Conservation (phyloP, 2,797 vertebrate genomes). For the Artibeus jamaicensis region DNA sequence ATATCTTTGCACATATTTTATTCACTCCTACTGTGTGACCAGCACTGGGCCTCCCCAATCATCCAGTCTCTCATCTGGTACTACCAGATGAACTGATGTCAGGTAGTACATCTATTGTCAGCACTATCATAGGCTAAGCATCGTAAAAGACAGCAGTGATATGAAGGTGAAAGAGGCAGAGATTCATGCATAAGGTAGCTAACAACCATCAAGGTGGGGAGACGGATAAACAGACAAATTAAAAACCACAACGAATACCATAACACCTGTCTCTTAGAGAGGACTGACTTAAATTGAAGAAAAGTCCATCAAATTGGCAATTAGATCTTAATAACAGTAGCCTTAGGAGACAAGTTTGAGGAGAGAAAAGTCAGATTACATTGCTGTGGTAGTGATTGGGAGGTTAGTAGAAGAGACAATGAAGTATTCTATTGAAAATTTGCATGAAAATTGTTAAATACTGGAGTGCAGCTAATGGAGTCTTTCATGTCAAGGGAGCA, state of each 20-base stretch:
- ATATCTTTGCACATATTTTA: not conserved
- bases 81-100: not conserved
- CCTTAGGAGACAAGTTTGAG: not conserved
- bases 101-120: not conserved
- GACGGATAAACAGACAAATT: not conserved
- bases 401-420: not conserved
- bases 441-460: constrained; percentile 27
- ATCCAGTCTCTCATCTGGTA: not conserved
- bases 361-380: not conserved
- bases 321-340: not conserved
- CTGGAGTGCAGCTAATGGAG: not conserved
- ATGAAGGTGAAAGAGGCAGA: not conserved
- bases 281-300: not conserved
- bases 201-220: not conserved
- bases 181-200: not conserved
- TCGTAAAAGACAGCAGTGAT: not conserved
- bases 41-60: not conserved
- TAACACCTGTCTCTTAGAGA: not conserved
- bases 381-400: not conserved
- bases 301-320: not conserved
- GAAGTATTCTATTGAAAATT: not conserved
- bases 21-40: not conserved
- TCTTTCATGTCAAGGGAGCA: not conserved
- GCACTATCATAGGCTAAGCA: not conserved
- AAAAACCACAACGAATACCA: not conserved